Percentiles rank a stretch among this genome's conserved stretches.
These are phyloP conservation scores for Schizotus pectinicornis DNA, from an alignment of 2,888 invertebrate genomes.

Conservation along the genomic window DNA sequence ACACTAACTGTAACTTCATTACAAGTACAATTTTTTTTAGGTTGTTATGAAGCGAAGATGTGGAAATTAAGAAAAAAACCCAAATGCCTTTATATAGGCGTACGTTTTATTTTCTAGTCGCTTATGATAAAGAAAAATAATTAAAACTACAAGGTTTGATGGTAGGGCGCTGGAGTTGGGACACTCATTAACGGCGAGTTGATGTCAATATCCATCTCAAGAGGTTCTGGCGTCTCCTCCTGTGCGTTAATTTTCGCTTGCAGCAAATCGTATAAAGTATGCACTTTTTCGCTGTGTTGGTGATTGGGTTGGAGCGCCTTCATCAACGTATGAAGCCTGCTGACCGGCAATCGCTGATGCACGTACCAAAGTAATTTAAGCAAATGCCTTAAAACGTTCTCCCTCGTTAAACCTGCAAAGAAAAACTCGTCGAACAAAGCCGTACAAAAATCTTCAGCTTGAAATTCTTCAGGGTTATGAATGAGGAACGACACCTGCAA, in stretches of 20 bases:
- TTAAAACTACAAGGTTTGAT: slow-evolving; percentile 44
- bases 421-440: slow-evolving; percentile 96
- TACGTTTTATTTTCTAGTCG: not conserved
- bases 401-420: slow-evolving; percentile 85
- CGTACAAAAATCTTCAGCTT: slow-evolving; percentile 93
- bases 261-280: slow-evolving; percentile 76
- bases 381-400: slow-evolving; percentile 91
- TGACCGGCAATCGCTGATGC: slow-evolving; percentile 81
- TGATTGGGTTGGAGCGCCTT: slow-evolving; percentile 78
- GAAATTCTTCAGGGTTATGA: slow-evolving; percentile 90
- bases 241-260: slow-evolving; percentile 79
- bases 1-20: too few relatives aligned
- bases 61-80: too few relatives aligned
- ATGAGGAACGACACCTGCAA: slow-evolving; percentile 75
- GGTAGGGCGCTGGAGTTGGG: slow-evolving; percentile 80
- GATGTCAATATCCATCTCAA: slow-evolving; percentile 72
- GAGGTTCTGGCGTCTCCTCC: slow-evolving; percentile 66
- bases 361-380: slow-evolving; percentile 91
- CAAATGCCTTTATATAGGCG: too few relatives aligned
- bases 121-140: not conserved
- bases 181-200: slow-evolving; percentile 87
- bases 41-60: too few relatives aligned
- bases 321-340: slow-evolving; percentile 79
- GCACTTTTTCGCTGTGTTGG: slow-evolving; percentile 85
- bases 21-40: too few relatives aligned